Base-by-base conservation (phyloP, 92 coral and sea anemone species). In the Muricea muricata region DNA sequence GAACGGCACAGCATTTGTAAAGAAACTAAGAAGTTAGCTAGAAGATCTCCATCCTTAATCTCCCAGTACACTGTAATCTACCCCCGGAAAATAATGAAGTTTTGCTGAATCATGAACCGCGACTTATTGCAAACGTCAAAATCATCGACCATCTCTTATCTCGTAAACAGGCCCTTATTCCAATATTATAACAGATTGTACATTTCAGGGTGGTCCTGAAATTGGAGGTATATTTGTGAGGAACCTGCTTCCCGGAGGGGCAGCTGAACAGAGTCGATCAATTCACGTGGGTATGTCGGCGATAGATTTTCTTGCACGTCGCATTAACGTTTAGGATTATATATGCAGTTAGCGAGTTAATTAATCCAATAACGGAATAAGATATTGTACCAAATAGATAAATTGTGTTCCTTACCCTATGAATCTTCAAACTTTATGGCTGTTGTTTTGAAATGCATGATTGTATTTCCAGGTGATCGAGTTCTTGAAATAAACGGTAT, bases 201-300 rank as follows among this genome's bases (percentile, higher is more conserved):
- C 75, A 8, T 48, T 32, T 30, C 37, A 97, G 99, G 99, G 99
- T 23, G 99, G 99, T 17, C 89, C 92, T n/a, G 99, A 97, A 40
- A 89, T 97, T 37, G 98, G 94, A 47, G 99, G 99, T 10, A 94
- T 97, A 65, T 97, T 85, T 73, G 99, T 97, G 26, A 93, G 89
- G 73, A 90, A 97, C 7, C 87, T 97, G 26, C 90, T 97, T 18
- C 99, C 99, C 12, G 99, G 98, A 0, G 99, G 99, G 40, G 99
- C 99, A 7, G 99, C 99, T 0, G 99, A 97, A 47, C 98, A 97
- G 3, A 90, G 96, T 35, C 98, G 98, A n/a, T 90, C 88, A 84
- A 90, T 97, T 35, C 83, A 74, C 88, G 88, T 90, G 35, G 98
- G 98, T 90, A 76, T 45, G n/a, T n/a, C n/a, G 87, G 54, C 23